Evolutionary conservation across 2,797 vertebrate species (phyloP), one percentile per base, ranked within the genome.

Genomic region (Spondyliosoma cantharus): DNA sequence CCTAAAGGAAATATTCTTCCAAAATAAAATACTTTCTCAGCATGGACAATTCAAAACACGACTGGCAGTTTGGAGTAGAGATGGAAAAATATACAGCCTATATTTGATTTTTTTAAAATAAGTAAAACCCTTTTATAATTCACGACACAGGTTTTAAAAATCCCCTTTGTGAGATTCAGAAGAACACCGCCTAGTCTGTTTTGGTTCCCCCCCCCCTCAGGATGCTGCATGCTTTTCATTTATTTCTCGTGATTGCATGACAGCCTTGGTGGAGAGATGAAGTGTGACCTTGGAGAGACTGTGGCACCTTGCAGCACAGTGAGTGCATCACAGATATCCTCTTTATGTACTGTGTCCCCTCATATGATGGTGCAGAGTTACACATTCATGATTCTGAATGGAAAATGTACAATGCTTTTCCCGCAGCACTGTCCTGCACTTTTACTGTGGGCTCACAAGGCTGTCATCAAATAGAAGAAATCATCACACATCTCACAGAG

Each of bases 211-310:
- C 84, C 6, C 71, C 73, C 81, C 70, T 74, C 75, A 76, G 82
- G 85, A 87, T 74, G 76, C 74, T 62, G 76, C 76, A 69, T 71
- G 70, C 73, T 87, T 91, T 91, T 90, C 86, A 92, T 91, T 90
- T 89, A 85, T 93, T 89, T 89, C 85, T 77, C 19, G 11, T 89
- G 91, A 90, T 92, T 91, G 89, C 84, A 76, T 87, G 87, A 78
- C 88, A 89, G 90, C 79, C 77, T 85, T 83, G 80, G 85, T 84
- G 77, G 57, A 82, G 87, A 87, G 86, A 87, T 86, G 89, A 78
- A 82, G 74, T 65, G 80, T 89, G 91, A 91, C 89, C 91, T 91
- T 90, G 89, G 83, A 90, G 86, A 87, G 79, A 78, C 64, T 64
- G 86, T 87, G 79, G 74, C 81, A 88, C 84, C 79, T 86, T 71